Evolutionary conservation across 92 coral and sea anemone species (phyloP).

Genomic region (Epizoanthus illoricatus): DNA sequence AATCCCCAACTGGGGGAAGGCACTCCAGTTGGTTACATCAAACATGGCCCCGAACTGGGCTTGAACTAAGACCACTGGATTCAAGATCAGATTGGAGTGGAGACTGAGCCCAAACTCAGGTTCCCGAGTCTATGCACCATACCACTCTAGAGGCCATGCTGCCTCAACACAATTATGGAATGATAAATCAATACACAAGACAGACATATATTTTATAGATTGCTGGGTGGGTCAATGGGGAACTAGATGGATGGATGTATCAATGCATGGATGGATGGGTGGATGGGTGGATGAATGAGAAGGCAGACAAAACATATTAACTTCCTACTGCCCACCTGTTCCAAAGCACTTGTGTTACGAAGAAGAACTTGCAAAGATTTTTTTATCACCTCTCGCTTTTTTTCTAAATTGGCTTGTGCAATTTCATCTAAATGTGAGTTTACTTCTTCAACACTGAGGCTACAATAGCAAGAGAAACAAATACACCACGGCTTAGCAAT

Average conservation of each 20-base stretch:
- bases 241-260: neutral
- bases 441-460: constrained; percentile 74
- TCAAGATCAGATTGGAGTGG: neutral
- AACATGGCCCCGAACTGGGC: too few relatives aligned
- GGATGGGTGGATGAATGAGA: neutral
- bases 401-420: constrained; percentile 84
- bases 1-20: too few relatives aligned
- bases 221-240: neutral
- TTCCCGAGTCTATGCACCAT: too few relatives aligned
- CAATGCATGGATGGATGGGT: neutral
- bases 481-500: constrained; percentile 28
- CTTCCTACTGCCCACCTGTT: constrained; percentile 62
- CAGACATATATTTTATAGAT: neutral
- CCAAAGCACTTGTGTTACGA: constrained; percentile 89
- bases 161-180: neutral
- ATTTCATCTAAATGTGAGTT: constrained; percentile 82
- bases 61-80: too few relatives aligned
- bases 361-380: constrained; percentile 81
- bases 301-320: neutral
- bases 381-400: constrained; percentile 79
- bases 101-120: too few relatives aligned
- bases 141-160: too few relatives aligned
- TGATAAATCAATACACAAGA: neutral
- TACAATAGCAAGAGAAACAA: constrained; percentile 21
- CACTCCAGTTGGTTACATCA: too few relatives aligned